Base-by-base conservation (phyloP, 2,113 vertebrate genomes). In the Vimba vimba region DNA sequence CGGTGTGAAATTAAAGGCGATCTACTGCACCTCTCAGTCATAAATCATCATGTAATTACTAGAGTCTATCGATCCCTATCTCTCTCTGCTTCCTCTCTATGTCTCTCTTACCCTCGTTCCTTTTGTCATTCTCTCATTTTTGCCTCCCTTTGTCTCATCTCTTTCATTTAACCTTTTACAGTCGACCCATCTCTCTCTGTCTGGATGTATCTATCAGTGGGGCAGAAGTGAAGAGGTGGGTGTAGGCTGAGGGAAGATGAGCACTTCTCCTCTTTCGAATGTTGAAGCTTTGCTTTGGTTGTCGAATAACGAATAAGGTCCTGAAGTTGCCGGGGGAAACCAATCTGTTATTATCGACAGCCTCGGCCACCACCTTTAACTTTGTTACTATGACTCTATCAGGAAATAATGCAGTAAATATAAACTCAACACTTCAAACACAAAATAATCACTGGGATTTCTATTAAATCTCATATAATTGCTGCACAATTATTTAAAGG, bases 41-140 rank as follows among this genome's bases (percentile, higher is more conserved):
- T 91, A 91, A 91, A 89, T 92, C 89, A 87, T 69, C 81, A 86
- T 86, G 89, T 91, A 92, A 92, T 92, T 91, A 92, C 90, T 88
- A 85, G 85, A 83, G 83, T 73, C 84, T 74, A 91, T 89, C 78
- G 69, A 86, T 90, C 86, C 82, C 39, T 87, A 88, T 89, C 89
- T 85, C 62, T 73, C 71, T 74, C 55, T 74, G 27, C 74, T 75
- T 83, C 64, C 86, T 82, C 36, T 43, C 69, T 33, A 45, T 21
- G 47, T 68, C 75, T 76, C 86, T 83, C 74, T 80, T 83, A 23
- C 15, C 6, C 68, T 39, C 21, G 4, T n/a, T 57, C 13, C 50
- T 83, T 83, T 47, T 25, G 6, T 64, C 52, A 30, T 36, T 80
- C 82, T 80, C 66, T 74, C 27, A 74, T 64, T 66, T 75, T 71